phyloP scores from a whole-genome alignment of 2,113 vertebrate genomes.

The Lycaon pictus region DNA sequence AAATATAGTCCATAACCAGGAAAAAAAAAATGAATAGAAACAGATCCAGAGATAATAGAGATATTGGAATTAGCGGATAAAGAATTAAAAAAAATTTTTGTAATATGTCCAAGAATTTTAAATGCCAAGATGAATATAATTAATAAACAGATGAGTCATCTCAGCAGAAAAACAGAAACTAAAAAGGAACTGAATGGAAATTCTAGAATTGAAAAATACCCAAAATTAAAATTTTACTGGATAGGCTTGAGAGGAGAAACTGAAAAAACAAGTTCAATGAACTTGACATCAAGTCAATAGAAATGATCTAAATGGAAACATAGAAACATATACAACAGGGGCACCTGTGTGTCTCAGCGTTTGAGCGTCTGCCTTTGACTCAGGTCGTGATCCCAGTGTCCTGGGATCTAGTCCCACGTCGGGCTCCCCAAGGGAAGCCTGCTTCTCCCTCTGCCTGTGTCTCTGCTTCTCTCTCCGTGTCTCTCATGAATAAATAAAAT shows the following conservation, averaged over 20 bases:
- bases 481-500: no score
- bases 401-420: no score
- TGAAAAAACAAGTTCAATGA: not conserved
- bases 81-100: constrained; percentile 3
- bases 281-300: not conserved
- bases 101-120: constrained; percentile 13
- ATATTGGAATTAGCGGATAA: not conserved
- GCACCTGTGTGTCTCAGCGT: no score
- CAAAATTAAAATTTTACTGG: constrained; percentile 9
- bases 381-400: no score
- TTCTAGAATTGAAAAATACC: constrained; percentile 11
- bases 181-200: constrained; percentile 38
- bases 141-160: not conserved
- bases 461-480: no score
- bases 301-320: constrained; percentile 1
- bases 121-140: not conserved
- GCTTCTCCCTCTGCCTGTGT: no score
- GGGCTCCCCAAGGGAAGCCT: no score
- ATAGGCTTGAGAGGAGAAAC: not conserved
- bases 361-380: no score
- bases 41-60: not conserved
- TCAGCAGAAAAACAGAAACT: constrained; percentile 17
- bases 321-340: not conserved
- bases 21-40: not conserved
- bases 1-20: not conserved